phyloP scores from a whole-genome alignment of 2,113 vertebrate genomes.

The Catagonus wagneri region DNA sequence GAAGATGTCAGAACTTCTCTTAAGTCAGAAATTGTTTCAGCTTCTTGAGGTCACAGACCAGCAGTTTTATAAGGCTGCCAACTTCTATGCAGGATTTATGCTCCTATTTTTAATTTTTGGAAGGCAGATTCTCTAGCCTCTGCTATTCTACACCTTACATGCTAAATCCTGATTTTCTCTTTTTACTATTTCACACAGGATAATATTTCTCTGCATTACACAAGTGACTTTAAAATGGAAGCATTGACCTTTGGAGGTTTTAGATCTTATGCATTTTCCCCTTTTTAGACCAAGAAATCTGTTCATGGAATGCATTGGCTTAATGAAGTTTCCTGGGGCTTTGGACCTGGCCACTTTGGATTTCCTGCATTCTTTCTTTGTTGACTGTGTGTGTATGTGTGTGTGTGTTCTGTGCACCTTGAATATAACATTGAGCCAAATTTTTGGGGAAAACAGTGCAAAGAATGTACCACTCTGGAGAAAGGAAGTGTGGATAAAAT shows the following conservation, averaged over 20 bases:
- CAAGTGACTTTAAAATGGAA: not conserved
- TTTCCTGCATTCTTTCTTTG: slow-evolving; percentile 57
- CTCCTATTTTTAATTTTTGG: not conserved
- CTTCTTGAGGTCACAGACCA: not conserved
- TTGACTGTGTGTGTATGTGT: not conserved
- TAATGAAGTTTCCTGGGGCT: not conserved
- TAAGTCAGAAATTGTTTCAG: slow-evolving; percentile 48
- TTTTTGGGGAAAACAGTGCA: not conserved
- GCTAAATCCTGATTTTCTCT: not conserved
- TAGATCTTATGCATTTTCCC: not conserved
- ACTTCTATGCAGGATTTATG: not conserved
- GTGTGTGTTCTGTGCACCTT: not conserved
- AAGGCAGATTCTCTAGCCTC: slow-evolving; percentile 24
- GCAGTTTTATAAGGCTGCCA: not conserved
- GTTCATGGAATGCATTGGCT: not conserved
- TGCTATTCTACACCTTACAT: not conserved
- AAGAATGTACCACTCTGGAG: not conserved
- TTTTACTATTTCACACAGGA: not conserved
- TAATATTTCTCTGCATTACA: not conserved
- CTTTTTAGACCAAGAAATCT: slow-evolving; percentile 4
- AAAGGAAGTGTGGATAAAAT: slow-evolving; percentile 51
- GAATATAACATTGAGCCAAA: slow-evolving; percentile 27
- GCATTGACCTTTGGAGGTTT: not conserved
- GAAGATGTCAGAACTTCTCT: not conserved
- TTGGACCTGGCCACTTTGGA: not conserved